Percentiles rank a stretch among this genome's conserved stretches.
phyloP scores from a whole-genome alignment of 2,888 invertebrate genomes.

The Agrochola circellaris region DNA sequence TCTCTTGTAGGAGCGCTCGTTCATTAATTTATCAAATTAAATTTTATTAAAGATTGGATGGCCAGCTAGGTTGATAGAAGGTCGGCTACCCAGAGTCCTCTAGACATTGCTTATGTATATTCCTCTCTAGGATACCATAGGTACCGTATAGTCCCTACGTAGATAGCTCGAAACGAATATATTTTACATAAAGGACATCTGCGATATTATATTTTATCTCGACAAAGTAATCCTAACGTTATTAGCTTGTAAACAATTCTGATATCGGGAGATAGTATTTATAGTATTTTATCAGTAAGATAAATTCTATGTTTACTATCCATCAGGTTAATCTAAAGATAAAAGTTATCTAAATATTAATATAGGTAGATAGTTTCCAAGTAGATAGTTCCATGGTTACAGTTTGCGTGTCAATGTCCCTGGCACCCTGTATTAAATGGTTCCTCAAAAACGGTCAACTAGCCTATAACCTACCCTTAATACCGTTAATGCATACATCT shows the following conservation, averaged over 20 bases:
- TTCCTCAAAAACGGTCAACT: neutral
- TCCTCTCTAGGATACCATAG: too few relatives aligned
- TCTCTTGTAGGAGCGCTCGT: too few relatives aligned
- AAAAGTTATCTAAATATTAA: neutral
- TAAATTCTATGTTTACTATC: conserved; percentile 2
- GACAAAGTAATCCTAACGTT: conserved; percentile 38
- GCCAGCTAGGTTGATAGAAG: neutral
- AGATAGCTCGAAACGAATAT: neutral
- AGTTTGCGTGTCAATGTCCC: too few relatives aligned
- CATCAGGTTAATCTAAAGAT: neutral
- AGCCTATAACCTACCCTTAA: neutral
- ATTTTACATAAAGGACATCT: neutral
- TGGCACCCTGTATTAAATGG: neutral
- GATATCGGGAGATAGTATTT: conserved; percentile 9
- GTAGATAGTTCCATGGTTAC: too few relatives aligned
- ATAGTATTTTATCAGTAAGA: too few relatives aligned
- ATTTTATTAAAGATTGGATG: neutral
- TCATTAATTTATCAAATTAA: too few relatives aligned
- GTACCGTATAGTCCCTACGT: too few relatives aligned
- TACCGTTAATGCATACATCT: neutral
- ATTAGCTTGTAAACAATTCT: conserved; percentile 3
- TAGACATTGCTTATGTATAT: neutral
- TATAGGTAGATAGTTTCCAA: neutral
- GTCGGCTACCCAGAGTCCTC: neutral
- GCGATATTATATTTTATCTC: conserved; percentile 4